Conservation (phyloP, 2,113 vertebrate genomes). For the Seriola dumerili region DNA sequence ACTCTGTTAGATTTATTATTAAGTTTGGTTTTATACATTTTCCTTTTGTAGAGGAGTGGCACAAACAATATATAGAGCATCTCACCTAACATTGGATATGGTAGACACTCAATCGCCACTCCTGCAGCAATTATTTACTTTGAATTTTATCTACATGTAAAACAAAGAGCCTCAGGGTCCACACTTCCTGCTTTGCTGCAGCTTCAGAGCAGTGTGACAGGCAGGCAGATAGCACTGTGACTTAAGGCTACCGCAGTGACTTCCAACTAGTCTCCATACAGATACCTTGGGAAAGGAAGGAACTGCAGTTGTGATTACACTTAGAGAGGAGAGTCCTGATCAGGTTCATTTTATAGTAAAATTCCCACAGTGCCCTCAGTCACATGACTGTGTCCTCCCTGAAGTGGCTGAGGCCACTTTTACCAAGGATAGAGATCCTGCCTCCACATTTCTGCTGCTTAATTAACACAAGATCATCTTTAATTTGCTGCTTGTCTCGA, state of each 20-base stretch:
- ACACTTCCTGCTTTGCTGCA: too few species aligned
- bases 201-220: too few species aligned
- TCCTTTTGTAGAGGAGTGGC: neutral
- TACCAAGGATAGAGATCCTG: constrained; percentile 43
- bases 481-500: constrained; percentile 52
- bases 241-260: too few species aligned
- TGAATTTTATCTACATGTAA: neutral
- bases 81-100: too few species aligned
- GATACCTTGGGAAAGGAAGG: neutral
- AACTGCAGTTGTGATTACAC: neutral
- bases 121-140: too few species aligned
- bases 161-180: too few species aligned
- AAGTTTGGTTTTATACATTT: neutral
- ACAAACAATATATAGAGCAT: neutral
- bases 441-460: constrained; percentile 46
- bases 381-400: neutral
- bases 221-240: too few species aligned
- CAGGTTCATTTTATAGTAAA: constrained; percentile 29
- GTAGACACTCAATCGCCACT: too few species aligned
- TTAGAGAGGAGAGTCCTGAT: constrained; percentile 5
- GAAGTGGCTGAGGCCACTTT: neutral
- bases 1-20: neutral
- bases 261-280: neutral
- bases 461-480: constrained; percentile 65
- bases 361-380: neutral